These are phyloP conservation scores for Selene dorsalis DNA, from an alignment of 2,797 vertebrate species.

Conservation along the genomic window DNA sequence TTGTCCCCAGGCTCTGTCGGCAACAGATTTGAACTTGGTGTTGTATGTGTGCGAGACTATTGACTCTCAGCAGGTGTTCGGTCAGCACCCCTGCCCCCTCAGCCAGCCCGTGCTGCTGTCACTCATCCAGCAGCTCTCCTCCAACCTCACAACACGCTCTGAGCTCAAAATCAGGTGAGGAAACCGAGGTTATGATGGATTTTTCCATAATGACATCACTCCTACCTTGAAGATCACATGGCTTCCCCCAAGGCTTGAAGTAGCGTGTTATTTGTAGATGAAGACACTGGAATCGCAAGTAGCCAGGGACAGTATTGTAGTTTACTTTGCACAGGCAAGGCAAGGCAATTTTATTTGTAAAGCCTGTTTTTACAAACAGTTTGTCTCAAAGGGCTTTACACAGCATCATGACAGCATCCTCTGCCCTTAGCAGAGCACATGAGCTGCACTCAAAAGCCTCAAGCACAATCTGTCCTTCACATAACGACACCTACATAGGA, in stretches of 20 bases:
- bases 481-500: not conserved
- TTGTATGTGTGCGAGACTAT: slow-evolving; percentile 98
- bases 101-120: slow-evolving; percentile 98
- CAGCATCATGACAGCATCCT: too few relatives aligned
- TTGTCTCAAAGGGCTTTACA: too few relatives aligned
- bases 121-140: slow-evolving; percentile 98
- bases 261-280: not conserved
- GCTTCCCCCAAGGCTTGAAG: not conserved
- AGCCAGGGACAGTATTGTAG: not conserved
- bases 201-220: not conserved
- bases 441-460: not conserved
- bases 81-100: slow-evolving; percentile 93
- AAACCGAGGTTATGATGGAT: not conserved
- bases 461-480: not conserved
- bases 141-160: slow-evolving; percentile 92
- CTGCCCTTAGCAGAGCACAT: too few relatives aligned
- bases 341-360: too few relatives aligned
- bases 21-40: slow-evolving; percentile 96
- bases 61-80: slow-evolving; percentile 96
- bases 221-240: not conserved
- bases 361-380: too few relatives aligned
- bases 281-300: not conserved
- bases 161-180: slow-evolving; percentile 97
- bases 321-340: too few relatives aligned
- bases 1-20: slow-evolving; percentile 83